These are phyloP conservation scores for Gallinago stenura DNA, from an alignment of 2,797 vertebrate genomes.

Conservation along the genomic window DNA sequence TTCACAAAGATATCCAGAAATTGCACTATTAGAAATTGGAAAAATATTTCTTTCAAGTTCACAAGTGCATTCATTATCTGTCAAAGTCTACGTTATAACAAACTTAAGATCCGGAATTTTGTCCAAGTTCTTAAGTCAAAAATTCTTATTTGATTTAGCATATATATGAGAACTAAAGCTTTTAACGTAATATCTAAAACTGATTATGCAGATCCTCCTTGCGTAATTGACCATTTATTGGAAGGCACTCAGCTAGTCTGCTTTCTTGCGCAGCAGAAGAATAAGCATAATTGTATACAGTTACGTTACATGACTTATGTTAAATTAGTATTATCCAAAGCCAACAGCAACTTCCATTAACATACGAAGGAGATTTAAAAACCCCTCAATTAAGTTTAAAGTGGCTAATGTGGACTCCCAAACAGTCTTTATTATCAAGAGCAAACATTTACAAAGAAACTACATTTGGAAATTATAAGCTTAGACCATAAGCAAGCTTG, in stretches of 20 bases:
- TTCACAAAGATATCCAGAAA: not conserved
- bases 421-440: not conserved
- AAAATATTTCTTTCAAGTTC: not conserved
- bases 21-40: not conserved
- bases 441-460: not conserved
- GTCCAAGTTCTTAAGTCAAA: not conserved
- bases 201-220: not conserved
- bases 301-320: not conserved
- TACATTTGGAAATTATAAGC: not conserved
- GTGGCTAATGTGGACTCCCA: not conserved
- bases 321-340: conserved; percentile 1
- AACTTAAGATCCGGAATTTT: not conserved
- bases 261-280: not conserved
- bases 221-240: not conserved
- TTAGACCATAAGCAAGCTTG: not conserved
- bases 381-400: not conserved
- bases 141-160: not conserved
- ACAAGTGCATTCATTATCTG: not conserved
- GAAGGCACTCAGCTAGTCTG: not conserved
- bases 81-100: not conserved
- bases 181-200: not conserved
- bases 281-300: not conserved
- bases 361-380: not conserved
- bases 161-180: not conserved
- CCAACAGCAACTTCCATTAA: not conserved